Evolutionary conservation across 92 coral and sea anemone species (phyloP), one percentile per base, ranked within the genome.

Genomic region (Parazoanthus swiftii): DNA sequence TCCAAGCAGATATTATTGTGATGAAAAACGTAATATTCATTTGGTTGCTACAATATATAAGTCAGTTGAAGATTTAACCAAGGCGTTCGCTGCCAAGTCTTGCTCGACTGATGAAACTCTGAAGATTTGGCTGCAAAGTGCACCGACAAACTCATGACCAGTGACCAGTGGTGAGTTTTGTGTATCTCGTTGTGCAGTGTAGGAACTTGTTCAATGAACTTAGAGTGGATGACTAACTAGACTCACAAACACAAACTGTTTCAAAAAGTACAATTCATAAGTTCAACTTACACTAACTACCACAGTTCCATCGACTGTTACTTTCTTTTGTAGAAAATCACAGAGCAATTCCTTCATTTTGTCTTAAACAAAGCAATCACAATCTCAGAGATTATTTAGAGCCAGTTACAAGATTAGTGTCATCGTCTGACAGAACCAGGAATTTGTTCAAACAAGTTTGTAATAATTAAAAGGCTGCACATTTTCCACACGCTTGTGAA

Each of bases 281-380:
- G 36, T 37, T 58, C 35, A 54, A 89, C 93, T 88, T 90, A 93
- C 94, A 88, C 90, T 67, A 6, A 18, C 51, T 15, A 89, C 44
- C 68, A 71, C 88, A 46, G 80, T 75, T 39, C 94, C 96, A 91
- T 93, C 77, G 23, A 93, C 77, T 20, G 89, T 85, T 59, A 93
- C 81, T 81, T 76, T 90, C 66, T 39, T 88, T 75, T 80, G 42
- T 15, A 79, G 81, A 70, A 79, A 85, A 72, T 92, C 94, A 88
- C 85, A 93, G 29, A 93, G 79, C 39, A 93, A 15, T 85, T 93
- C 94, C 65, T 81, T 92, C 94, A 93, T 93, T 85, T 77, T 46
- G 10, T 54, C 26, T 8, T 70, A 2, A 39, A 20, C 15, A 58
- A 21, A 81, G 26, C 50, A 63, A 37, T 20, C 18, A 63, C 35